phyloP scores from a whole-genome alignment of 2,797 vertebrate species.

The Lagorchestes hirsutus region DNA sequence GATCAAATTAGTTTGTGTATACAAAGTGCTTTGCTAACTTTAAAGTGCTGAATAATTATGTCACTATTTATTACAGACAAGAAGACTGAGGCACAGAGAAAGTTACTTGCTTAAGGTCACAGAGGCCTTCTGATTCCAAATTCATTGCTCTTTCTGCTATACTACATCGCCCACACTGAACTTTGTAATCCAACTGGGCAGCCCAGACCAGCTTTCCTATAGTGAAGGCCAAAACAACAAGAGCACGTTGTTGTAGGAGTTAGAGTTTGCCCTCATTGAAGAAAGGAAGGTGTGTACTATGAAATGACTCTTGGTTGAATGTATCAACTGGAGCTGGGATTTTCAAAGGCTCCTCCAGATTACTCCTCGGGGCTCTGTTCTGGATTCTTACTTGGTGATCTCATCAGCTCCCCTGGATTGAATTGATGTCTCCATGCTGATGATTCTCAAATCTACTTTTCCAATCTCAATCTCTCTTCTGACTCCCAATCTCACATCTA shows the following conservation, averaged over 20 bases:
- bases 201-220: neutral
- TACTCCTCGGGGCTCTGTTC: neutral
- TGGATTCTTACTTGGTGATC: neutral
- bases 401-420: neutral
- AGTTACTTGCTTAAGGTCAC: neutral
- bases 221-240: constrained; percentile 19
- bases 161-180: neutral
- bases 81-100: neutral
- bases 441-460: neutral
- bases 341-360: neutral
- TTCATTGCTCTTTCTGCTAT: neutral
- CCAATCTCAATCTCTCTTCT: neutral
- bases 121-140: neutral
- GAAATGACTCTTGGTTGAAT: constrained; percentile 28
- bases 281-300: constrained; percentile 39
- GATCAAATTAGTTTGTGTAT: neutral
- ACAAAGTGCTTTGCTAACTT: neutral
- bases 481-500: neutral
- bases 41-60: neutral
- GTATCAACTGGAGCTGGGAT: neutral
- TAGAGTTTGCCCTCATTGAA: constrained; percentile 26
- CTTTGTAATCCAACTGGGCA: neutral
- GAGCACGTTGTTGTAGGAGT: neutral
- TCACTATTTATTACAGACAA: constrained; percentile 4
- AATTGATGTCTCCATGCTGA: neutral